Evolutionary conservation across 1,140 invertebrate genomes (phyloP).

Genomic region (Paraescarpia echinospica): DNA sequence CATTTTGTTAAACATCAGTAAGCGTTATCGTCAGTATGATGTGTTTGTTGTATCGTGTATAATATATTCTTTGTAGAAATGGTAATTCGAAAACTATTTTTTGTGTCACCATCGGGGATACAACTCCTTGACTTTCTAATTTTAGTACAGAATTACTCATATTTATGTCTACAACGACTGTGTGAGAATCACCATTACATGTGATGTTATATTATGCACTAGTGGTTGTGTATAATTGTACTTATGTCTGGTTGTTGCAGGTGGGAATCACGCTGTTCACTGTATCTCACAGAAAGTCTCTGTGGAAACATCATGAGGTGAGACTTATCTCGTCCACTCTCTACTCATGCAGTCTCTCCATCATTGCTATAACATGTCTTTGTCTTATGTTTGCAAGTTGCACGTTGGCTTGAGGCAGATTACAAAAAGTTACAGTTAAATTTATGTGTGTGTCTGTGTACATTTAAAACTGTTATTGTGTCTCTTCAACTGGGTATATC

Average conservation of each 20-base stretch:
- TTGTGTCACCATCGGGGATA: too few relatives aligned
- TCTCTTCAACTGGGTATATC: too few relatives aligned
- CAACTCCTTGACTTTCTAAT: too few relatives aligned
- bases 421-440: conserved; percentile 8
- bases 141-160: too few relatives aligned
- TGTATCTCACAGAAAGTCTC: conserved; percentile 91
- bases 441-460: not conserved
- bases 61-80: too few relatives aligned
- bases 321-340: conserved; percentile 24
- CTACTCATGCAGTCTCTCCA: not conserved
- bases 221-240: not conserved
- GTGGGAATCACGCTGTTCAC: conserved; percentile 95
- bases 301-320: conserved; percentile 95
- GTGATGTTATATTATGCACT: too few relatives aligned
- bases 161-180: too few relatives aligned
- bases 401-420: not conserved
- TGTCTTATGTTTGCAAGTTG: not conserved
- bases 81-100: too few relatives aligned
- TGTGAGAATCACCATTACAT: too few relatives aligned
- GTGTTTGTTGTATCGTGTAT: too few relatives aligned
- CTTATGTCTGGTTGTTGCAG: conserved; percentile 47
- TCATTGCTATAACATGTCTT: not conserved
- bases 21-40: too few relatives aligned
- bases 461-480: not conserved
- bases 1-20: too few relatives aligned